Conservation (phyloP, 2,888 invertebrate genomes). For the Leistus spinibarbis region DNA sequence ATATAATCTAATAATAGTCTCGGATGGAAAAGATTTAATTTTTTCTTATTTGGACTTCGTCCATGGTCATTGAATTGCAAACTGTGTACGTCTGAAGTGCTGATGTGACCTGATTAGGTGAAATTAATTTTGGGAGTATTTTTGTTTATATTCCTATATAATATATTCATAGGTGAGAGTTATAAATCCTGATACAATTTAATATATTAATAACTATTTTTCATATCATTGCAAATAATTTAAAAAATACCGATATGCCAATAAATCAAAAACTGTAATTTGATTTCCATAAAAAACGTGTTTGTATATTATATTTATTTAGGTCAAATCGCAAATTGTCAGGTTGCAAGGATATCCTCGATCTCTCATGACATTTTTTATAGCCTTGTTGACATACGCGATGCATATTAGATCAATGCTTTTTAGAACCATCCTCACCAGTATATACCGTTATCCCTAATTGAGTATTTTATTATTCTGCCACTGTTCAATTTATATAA, state of each 20-base stretch:
- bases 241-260: neutral
- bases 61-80: no score
- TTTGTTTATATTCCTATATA: no score
- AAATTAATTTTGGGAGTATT: no score
- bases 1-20: no score
- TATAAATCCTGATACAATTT: neutral
- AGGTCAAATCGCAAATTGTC: neutral
- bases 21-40: no score
- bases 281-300: neutral
- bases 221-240: neutral
- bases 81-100: no score
- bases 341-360: neutral
- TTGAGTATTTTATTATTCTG: neutral
- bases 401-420: neutral
- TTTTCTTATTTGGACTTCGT: no score
- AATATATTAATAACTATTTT: neutral
- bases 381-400: neutral
- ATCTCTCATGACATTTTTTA: neutral
- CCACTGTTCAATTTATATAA: neutral
- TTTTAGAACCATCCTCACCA: neutral
- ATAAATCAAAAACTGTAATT: neutral
- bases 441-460: neutral
- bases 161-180: no score
- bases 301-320: neutral
- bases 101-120: no score